Evolutionary conservation across 2,113 vertebrate genomes (phyloP), one percentile per base, ranked within the genome.

Genomic region (Lagopus muta): DNA sequence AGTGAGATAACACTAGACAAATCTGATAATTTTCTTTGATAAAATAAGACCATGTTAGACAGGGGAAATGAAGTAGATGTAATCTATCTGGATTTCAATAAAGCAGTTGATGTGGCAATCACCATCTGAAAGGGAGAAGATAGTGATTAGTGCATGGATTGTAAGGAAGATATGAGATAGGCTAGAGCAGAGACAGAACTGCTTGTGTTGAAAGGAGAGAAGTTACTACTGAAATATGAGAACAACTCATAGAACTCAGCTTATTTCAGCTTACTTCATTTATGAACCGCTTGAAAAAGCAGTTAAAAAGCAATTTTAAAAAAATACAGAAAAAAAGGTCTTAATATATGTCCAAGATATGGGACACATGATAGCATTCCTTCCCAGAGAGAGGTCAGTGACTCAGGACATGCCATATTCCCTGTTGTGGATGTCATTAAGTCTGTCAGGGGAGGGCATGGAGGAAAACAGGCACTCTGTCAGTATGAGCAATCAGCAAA

Each of bases 1-100:
- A 77, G 21, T 64, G 7, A 61, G 13, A 64, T 42, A 93, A 24
- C 14, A 43, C 32, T 18, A 83, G 42, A 88, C 67, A 74, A 11
- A 82, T 70, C 21, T 80, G 82, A 91, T 83, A 91, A 83, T 32
- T 66, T 80, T 40, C n/a, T 92, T 87, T 62, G 88, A 90, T 95
- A 91, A 91, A 94, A 74, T 64, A 81, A 80, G 45, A 50, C 28
- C 10, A 13, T 62, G 17, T 70, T 92, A 73, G 48, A 89, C 48
- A 94, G 79, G 15, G 48, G 75, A 91, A 83, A 95, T 77, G 45
- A 88, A 83, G 21, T 54, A 73, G 85, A 82, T 80, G 45, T 42
- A 80, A 74, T 89, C 75, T 88, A 14, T 48, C 40, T 36, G 40
- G 42, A 55, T 77, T 92, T 76, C 62, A 82, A 10, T 8, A 73